Evolutionary conservation across 2,888 invertebrate genomes (phyloP).

Genomic region (Lasius platythorax): DNA sequence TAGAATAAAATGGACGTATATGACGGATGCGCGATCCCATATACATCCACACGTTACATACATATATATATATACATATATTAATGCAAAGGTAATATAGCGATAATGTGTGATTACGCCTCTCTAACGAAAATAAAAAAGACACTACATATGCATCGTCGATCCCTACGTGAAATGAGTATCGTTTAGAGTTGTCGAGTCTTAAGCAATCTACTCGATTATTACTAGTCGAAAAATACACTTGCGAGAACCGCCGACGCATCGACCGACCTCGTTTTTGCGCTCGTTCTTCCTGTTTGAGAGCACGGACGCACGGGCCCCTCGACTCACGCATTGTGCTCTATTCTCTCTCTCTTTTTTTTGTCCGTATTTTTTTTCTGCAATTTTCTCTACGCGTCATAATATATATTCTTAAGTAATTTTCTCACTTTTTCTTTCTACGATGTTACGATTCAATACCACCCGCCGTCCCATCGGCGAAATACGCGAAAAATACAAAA

Average conservation of each 20-base stretch:
- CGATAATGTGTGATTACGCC: slow-evolving; percentile 73
- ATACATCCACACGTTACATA: slow-evolving; percentile 32
- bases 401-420: slow-evolving; percentile 37
- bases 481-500: slow-evolving; percentile 84
- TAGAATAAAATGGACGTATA: slow-evolving; percentile 59
- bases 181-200: slow-evolving; percentile 60
- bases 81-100: slow-evolving; percentile 78
- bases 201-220: slow-evolving; percentile 79
- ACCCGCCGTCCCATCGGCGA: slow-evolving; percentile 79
- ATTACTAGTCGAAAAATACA: slow-evolving; percentile 82
- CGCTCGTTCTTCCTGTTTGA: slow-evolving; percentile 35
- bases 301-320: slow-evolving; percentile 45
- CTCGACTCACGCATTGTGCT: slow-evolving; percentile 45
- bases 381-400: slow-evolving; percentile 63
- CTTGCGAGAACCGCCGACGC: slow-evolving; percentile 72
- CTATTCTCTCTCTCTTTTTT: slow-evolving; percentile 49
- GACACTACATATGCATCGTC: slow-evolving; percentile 77
- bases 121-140: slow-evolving; percentile 75
- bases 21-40: slow-evolving; percentile 44
- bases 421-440: slow-evolving; percentile 46
- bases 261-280: slow-evolving; percentile 60
- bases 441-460: slow-evolving; percentile 65
- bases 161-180: slow-evolving; percentile 75
- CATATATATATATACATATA: slow-evolving; percentile 68
- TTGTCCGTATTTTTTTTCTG: slow-evolving; percentile 50